Conservation (phyloP, 2,797 vertebrate species). For the Vultur gryphus region DNA sequence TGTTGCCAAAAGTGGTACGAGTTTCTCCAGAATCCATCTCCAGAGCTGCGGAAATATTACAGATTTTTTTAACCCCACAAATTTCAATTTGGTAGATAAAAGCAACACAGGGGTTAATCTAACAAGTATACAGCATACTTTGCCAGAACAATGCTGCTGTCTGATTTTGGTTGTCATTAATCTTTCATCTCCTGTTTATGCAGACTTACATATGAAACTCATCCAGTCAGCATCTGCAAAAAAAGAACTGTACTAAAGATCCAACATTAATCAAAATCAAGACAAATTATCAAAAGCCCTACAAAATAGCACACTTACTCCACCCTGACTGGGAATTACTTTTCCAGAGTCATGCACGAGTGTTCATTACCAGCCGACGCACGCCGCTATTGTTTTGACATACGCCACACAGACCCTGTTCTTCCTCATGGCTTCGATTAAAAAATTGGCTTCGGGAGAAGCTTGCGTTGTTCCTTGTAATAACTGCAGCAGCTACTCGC, state of each 20-base stretch:
- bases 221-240: neutral
- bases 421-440: conserved; percentile 3
- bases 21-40: neutral
- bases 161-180: neutral
- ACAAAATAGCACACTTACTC: neutral
- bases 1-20: neutral
- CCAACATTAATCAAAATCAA: neutral
- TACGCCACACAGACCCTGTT: neutral
- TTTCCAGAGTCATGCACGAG: neutral
- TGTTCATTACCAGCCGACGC: neutral
- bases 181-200: neutral
- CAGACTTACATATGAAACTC: neutral
- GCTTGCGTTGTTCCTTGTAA: neutral
- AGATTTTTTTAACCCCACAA: neutral
- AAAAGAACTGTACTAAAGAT: neutral
- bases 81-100: neutral
- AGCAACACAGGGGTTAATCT: neutral
- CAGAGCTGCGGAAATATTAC: neutral
- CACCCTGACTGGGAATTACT: neutral
- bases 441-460: neutral
- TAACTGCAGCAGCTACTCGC: neutral
- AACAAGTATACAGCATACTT: neutral
- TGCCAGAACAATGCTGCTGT: neutral
- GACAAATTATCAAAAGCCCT: neutral
- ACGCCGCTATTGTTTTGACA: conserved; percentile 12